Base-by-base conservation (phyloP, 2,888 invertebrate genomes). In the Osmoderma eremita region DNA sequence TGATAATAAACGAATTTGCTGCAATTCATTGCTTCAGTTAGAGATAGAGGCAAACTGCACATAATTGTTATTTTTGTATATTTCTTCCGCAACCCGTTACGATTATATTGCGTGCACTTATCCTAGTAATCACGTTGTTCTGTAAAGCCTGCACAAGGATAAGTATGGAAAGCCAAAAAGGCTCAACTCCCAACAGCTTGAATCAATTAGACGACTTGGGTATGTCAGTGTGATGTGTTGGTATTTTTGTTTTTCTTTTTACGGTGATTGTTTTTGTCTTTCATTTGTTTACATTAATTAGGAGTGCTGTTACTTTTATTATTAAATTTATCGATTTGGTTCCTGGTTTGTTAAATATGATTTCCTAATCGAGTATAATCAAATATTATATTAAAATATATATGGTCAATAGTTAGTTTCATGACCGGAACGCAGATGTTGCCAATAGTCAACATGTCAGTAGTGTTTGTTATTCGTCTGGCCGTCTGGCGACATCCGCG, bases 121-220 rank as follows among this genome's bases (percentile, higher is more conserved):
- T 56, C 56, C 58, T 67, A 64, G 63, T 67, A 64, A 64, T 56
- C 71, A 71, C 74, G 75, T 79, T 79, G 75, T 87, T 86, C 83
- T 87, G 86, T 89, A 86, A 92, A 93, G 89, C 90, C 91, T 87
- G 88, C 91, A 92, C 88, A 92, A 92, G 90, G 91, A 92, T 88
- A 92, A 92, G 84, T 90, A 89, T 85, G 90, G 90, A 84, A 90
- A 90, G 85, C 89, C 90, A 84, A 90, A 90, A 89, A 88, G 89
- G 86, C 88, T 90, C 86, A 90, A 88, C 87, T 86, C 85, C 84
- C 87, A 87, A 86, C 90, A 90, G 85, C 89, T 90, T 86, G 90
- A 90, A 85, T 88, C 87, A 83, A 89, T 91, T 86, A 88, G 88
- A 84, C 87, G 86, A 83, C 87, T 87, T 85, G 91, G 91, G 90